Base-by-base conservation (phyloP, 1,140 invertebrate species). In the Babylonia areolata region DNA sequence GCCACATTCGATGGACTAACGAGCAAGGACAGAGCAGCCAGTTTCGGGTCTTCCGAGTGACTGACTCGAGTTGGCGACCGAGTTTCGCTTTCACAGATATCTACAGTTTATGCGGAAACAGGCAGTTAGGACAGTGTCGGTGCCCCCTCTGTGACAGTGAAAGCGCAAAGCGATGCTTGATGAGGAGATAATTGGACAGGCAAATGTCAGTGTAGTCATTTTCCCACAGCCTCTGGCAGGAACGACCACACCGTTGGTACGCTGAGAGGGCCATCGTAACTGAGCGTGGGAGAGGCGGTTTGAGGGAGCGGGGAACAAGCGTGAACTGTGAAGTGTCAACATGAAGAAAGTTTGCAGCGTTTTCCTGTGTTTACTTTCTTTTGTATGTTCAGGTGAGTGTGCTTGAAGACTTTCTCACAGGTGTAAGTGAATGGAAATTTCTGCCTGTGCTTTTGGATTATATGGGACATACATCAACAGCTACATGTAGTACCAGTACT, bases 201-300 rank as follows among this genome's bases (percentile, higher is more conserved):
- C 33, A 77, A 77, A 77, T 77, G 75, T 77, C 75, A 77, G 75
- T 37, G 37, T 23, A 28, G 75, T 77, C 33, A 77, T 77, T 77
- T 77, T 77, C 75, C 75, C 75, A 77, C 75, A 77, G 37, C 75
- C 35, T 23, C 75, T 5, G 37, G 75, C 75, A 39, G 31, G 28
- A 28, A 77, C 20, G 33, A 40, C 17, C 40, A 77, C 15, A 40
- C 31, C 20, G 37, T 64, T 64, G 28, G 58, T 64, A n/a, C 5
- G 28, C 28, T 23, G 58, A 64, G 20, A 64, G 58, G 28, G 5
- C 58, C 6, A 23, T 64, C 15, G 58, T 12, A 64, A 5, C 5
- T 1, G 58, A 23, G 9, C 5, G 73, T 37, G 73, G 33, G 73
- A 35, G 2, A 35, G 37, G 23, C 9, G 6, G 73, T 75, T 39